A percentile compares a stretch with the other conserved stretches of the same genome.
phyloP scores from a whole-genome alignment of 1,140 invertebrate genomes.

The Alviniconcha marisindica region DNA sequence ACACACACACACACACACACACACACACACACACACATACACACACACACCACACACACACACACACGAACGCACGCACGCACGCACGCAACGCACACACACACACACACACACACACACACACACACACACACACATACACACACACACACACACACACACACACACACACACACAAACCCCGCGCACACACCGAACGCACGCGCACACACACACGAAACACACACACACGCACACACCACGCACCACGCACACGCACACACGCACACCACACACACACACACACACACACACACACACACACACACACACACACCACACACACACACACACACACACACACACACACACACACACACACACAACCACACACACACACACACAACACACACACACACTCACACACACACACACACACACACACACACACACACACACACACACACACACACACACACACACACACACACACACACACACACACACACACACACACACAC shows the following conservation, averaged over 20 bases:
- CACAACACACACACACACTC: neutral
- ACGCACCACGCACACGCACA: too few relatives aligned
- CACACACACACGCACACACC: too few relatives aligned
- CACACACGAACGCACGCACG: too few relatives aligned
- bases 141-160: constrained; percentile 11
- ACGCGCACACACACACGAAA: neutral
- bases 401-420: too few relatives aligned
- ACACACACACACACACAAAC: neutral
- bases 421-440: neutral
- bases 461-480: neutral
- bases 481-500: too few relatives aligned
- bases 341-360: neutral
- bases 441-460: neutral
- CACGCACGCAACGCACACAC: too few relatives aligned
- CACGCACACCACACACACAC: too few relatives aligned
- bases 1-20: constrained; percentile 2
- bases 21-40: neutral
- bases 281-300: constrained; percentile 4
- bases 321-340: neutral
- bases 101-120: neutral
- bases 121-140: constrained; percentile 6
- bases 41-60: neutral
- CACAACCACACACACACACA: neutral
- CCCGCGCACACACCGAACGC: too few relatives aligned
- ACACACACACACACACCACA: neutral